Conservation (phyloP, 2,888 invertebrate species). For the Nysson spinosus region DNA sequence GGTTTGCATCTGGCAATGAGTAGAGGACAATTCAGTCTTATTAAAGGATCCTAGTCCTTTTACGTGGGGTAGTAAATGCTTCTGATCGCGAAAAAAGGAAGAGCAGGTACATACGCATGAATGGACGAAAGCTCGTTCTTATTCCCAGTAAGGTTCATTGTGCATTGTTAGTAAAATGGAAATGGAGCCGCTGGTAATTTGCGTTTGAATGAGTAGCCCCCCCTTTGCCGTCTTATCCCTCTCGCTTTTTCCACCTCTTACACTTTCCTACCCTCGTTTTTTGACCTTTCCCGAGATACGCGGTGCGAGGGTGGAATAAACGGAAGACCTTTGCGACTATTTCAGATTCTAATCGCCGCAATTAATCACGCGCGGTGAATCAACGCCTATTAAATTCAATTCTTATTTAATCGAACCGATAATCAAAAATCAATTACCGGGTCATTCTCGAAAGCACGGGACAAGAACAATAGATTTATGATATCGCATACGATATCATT, state of each 20-base stretch:
- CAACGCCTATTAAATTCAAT: too few species aligned
- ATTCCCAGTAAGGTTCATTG: conserved; percentile 50
- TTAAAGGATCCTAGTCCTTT: conserved; percentile 31
- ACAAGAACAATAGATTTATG: too few species aligned
- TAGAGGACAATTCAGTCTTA: conserved; percentile 28
- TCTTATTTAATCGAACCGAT: too few species aligned
- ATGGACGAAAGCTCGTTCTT: conserved; percentile 49
- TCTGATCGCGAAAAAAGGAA: conserved; percentile 17
- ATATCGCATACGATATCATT: too few species aligned
- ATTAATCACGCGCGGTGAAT: background rate
- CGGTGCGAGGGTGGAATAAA: conserved; percentile 11
- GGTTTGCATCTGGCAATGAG: conserved; percentile 12
- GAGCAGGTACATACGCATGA: conserved; percentile 40
- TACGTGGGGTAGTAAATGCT: conserved; percentile 22
- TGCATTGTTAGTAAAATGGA: conserved; percentile 58
- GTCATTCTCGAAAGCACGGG: too few species aligned
- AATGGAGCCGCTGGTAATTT: conserved; percentile 56
- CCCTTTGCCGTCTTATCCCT: conserved; percentile 39
- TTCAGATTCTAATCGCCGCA: background rate
- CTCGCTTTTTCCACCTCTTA: conserved; percentile 39
- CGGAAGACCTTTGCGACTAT: conserved; percentile 8
- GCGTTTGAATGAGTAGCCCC: conserved; percentile 53
- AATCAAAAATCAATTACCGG: too few species aligned
- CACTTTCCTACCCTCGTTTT: conserved; percentile 25
- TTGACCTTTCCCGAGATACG: conserved; percentile 7